These are phyloP conservation scores for Nemotelus pantherinus DNA, from an alignment of 2,888 invertebrate genomes.

Conservation along the genomic window DNA sequence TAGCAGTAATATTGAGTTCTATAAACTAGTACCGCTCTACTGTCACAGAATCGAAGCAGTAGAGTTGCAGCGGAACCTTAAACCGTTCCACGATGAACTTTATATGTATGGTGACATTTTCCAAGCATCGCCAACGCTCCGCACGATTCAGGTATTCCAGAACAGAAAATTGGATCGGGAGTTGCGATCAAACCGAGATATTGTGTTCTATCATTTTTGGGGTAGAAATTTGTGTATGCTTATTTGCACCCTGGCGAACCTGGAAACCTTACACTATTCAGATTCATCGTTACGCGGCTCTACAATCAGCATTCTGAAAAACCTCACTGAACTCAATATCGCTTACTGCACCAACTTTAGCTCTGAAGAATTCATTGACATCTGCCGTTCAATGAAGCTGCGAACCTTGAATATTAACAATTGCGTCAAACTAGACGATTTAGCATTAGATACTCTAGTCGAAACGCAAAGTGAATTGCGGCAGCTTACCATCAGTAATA, in stretches of 20 bases:
- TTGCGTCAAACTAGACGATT: conserved; percentile 7
- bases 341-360: conserved; percentile 24
- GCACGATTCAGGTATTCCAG: conserved; percentile 22
- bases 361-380: neutral
- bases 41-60: conserved; percentile 19
- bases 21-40: conserved; percentile 51
- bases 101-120: conserved; percentile 13
- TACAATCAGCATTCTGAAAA: neutral
- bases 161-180: conserved; percentile 12
- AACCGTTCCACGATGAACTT: conserved; percentile 1
- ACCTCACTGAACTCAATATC: conserved; percentile 26
- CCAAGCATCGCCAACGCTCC: neutral
- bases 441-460: conserved; percentile 12
- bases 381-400: conserved; percentile 17
- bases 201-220: neutral
- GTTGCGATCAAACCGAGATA: neutral
- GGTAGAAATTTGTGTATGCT: neutral
- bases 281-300: conserved; percentile 13
- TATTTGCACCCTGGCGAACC: conserved; percentile 1
- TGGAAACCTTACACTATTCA: conserved; percentile 26
- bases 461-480: conserved; percentile 21
- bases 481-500: conserved; percentile 25
- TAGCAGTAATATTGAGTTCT: conserved; percentile 57
- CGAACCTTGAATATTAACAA: conserved; percentile 24
- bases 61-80: conserved; percentile 27